phyloP scores from a whole-genome alignment of 2,888 invertebrate genomes.

The Eledona agricola region DNA sequence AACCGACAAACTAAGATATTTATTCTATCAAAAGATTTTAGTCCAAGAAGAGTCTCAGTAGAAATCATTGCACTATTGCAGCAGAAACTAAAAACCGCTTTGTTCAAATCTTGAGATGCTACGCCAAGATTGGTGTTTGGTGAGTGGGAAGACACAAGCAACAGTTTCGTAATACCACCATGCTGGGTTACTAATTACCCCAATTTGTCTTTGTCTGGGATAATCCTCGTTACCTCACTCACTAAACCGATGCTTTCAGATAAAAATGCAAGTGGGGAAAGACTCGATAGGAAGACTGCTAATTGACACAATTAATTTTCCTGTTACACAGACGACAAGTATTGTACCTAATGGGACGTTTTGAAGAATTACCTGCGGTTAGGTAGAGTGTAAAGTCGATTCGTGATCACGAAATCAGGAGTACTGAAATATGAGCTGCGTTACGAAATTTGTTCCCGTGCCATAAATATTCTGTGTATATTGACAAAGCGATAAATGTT shows the following conservation, averaged over 20 bases:
- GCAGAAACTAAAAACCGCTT: too few relatives aligned
- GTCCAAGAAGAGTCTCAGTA: too few relatives aligned
- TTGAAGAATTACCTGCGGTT: conserved; percentile 10
- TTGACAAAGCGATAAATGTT: conserved; percentile 28
- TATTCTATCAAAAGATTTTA: too few relatives aligned
- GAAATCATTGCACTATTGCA: too few relatives aligned
- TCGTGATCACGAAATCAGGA: conserved; percentile 1
- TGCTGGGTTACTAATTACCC: conserved; percentile 2
- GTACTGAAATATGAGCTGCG: conserved; percentile 3
- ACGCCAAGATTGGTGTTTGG: too few relatives aligned
- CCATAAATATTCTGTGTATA: conserved; percentile 19
- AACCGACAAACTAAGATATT: too few relatives aligned
- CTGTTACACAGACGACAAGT: conserved; percentile 10
- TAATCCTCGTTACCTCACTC: not conserved
- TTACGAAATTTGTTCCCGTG: conserved; percentile 6
- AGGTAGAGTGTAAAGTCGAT: conserved; percentile 2
- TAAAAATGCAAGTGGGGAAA: conserved; percentile 11
- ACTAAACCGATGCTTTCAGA: conserved; percentile 10
- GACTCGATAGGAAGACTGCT: conserved; percentile 2
- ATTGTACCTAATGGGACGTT: conserved; percentile 14
- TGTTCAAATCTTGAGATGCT: too few relatives aligned
- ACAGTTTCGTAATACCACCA: too few relatives aligned
- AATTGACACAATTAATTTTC: conserved; percentile 23
- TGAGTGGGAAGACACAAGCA: too few relatives aligned
- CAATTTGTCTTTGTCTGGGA: conserved; percentile 3